Evolutionary conservation across 2,888 invertebrate genomes (phyloP).

Genomic region (Corbicula japonica): DNA sequence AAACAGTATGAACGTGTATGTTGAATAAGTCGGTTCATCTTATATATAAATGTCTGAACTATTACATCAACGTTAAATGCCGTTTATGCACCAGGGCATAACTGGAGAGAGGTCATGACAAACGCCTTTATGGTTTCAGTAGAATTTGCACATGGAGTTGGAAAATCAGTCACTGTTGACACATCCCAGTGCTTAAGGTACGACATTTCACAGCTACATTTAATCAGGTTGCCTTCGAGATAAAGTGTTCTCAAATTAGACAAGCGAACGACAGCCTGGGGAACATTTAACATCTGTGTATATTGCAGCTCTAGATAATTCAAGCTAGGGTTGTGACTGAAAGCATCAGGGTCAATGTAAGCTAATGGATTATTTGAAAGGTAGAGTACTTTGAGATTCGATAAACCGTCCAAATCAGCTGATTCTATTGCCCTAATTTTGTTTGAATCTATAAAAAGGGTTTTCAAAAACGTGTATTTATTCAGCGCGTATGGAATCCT

Average conservation of each 20-base stretch:
- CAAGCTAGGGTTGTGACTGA: neutral
- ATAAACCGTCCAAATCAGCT: neutral
- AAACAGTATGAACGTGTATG: too few species aligned
- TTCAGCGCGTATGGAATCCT: neutral
- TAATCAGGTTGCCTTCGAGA: neutral
- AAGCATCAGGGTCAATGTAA: neutral
- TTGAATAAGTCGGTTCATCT: too few species aligned
- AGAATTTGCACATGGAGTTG: neutral
- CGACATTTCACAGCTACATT: slow-evolving; percentile 3
- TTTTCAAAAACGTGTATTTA: neutral
- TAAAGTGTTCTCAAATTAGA: neutral
- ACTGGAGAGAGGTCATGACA: neutral
- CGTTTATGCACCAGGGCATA: too few species aligned
- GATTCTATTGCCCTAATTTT: neutral
- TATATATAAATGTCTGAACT: too few species aligned
- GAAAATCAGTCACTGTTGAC: neutral
- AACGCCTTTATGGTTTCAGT: neutral
- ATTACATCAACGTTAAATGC: too few species aligned
- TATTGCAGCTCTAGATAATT: neutral
- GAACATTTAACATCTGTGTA: neutral
- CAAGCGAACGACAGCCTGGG: neutral
- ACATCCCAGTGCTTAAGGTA: neutral
- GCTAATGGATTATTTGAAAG: neutral
- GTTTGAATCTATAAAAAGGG: neutral
- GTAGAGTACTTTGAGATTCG: neutral